Conservation (phyloP, 2,888 invertebrate species). For the Zele albiditarsus region DNA sequence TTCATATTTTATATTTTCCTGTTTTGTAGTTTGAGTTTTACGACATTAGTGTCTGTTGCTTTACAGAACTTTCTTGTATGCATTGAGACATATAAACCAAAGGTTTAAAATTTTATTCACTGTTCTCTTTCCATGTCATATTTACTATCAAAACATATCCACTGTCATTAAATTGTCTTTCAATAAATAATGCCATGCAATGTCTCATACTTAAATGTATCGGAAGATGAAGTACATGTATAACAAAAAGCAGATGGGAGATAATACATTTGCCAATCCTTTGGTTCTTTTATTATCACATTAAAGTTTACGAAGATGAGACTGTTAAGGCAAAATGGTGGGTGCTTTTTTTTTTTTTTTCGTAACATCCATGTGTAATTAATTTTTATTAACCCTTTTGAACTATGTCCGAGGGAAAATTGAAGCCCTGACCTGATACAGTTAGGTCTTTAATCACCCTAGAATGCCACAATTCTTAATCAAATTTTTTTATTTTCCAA, state of each 20-base stretch:
- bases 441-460: too few relatives aligned
- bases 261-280: background rate
- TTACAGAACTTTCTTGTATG: background rate
- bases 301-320: conserved; percentile 3
- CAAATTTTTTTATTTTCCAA: too few relatives aligned
- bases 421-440: too few relatives aligned
- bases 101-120: background rate
- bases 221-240: background rate
- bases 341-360: background rate
- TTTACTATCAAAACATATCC: background rate
- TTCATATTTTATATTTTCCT: background rate
- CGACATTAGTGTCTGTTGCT: background rate
- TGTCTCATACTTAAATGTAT: background rate
- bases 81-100: background rate
- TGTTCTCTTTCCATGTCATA: background rate
- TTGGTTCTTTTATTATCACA: background rate
- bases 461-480: too few relatives aligned
- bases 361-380: too few relatives aligned
- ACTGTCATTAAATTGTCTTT: conserved; percentile 27
- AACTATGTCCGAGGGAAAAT: too few relatives aligned
- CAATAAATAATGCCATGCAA: conserved; percentile 1
- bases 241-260: background rate
- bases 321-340: background rate
- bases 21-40: background rate
- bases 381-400: too few relatives aligned